phyloP scores from a whole-genome alignment of 1,140 invertebrate species.

The Olivierus martensii region DNA sequence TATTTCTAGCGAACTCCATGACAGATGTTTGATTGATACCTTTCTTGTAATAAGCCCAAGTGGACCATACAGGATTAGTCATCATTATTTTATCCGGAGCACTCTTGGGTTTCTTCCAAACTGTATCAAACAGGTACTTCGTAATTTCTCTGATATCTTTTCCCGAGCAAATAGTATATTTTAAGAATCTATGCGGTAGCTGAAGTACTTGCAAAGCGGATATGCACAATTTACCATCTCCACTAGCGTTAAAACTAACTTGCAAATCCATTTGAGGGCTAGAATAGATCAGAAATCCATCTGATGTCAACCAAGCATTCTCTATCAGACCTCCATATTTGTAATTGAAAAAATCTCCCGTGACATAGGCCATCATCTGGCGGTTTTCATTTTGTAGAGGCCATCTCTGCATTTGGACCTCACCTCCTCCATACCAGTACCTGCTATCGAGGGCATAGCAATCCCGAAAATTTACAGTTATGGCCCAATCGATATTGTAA shows the following conservation, averaged over 20 bases:
- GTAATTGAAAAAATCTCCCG: conserved; percentile 25
- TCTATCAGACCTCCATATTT: conserved; percentile 45
- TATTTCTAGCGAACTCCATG: conserved; percentile 52
- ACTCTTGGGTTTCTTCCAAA: conserved; percentile 43
- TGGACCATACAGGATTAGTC: conserved; percentile 72
- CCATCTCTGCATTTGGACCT: conserved; percentile 30
- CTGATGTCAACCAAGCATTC: conserved; percentile 58
- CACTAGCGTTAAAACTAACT: conserved; percentile 49
- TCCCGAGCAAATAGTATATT: conserved; percentile 18
- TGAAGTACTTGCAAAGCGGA: conserved; percentile 30
- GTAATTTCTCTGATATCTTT: conserved; percentile 40
- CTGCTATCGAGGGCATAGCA: conserved; percentile 52
- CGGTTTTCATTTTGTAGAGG: conserved; percentile 28
- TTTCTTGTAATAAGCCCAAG: conserved; percentile 64
- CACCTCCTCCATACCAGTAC: conserved; percentile 30
- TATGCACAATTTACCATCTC: conserved; percentile 43
- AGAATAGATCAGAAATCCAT: conserved; percentile 47
- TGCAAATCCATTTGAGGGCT: conserved; percentile 49
- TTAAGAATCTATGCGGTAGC: conserved; percentile 31
- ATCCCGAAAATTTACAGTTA: conserved; percentile 34
- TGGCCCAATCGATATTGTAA: too few species aligned
- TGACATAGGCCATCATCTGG: conserved; percentile 20
- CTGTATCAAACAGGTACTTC: conserved; percentile 39
- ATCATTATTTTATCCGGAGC: conserved; percentile 58
- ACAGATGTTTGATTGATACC: conserved; percentile 51